Evolutionary conservation across 35 echinoderm and acorn worm genomes (phyloP), one percentile per base, ranked within the genome.

Genomic region (Eucidaris tribuloides): DNA sequence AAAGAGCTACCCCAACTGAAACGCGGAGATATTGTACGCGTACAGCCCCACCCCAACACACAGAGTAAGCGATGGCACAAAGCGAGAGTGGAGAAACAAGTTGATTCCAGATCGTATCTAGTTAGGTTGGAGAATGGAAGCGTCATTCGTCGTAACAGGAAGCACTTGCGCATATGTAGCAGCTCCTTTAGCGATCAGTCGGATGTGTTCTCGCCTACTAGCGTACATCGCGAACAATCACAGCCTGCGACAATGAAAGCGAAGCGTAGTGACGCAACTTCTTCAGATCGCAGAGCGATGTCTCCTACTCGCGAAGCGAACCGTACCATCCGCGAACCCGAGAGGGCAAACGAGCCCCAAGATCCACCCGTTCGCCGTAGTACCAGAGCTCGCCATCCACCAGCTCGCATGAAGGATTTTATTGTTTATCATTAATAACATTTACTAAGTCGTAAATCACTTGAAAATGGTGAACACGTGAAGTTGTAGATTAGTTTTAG

Each of bases 31-130:
- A 66, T 62, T 1, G 58, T 83, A 43, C 81, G 81, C 20, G 32
- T 83, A 5, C 27, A 77, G 28, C 42, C 7, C 3, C 71, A 27
- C 9, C 9, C 20, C 15, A 77, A 45, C 71, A 22, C 71, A 2
- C 11, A 38, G 27, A 50, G 46, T 50, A 83, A 83, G 39, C 81
- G 25, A 22, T 83, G 81, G 81, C 5, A 35, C 6, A 83, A 83
- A 83, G 81, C 62, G 27, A 66, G 65, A 74, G 82, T 85, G 3
- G 35, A 52, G 20, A 30, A 76, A 17, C 43, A 76, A 78, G 48
- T 85, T 17, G 41, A 58, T 19, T 36, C 56, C 3, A 59, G 46
- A 24, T 59, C 31, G 3, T 59, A 58, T 27, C 17, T 4, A 9
- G 5, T 42, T 45, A n/a, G 22, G 22, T 39, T 37, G 45, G 23